A percentile compares a stretch with the other conserved stretches of the same genome.
Conservation (phyloP, 2,113 vertebrate species). For the Ptilorrhoa leucosticta region DNA sequence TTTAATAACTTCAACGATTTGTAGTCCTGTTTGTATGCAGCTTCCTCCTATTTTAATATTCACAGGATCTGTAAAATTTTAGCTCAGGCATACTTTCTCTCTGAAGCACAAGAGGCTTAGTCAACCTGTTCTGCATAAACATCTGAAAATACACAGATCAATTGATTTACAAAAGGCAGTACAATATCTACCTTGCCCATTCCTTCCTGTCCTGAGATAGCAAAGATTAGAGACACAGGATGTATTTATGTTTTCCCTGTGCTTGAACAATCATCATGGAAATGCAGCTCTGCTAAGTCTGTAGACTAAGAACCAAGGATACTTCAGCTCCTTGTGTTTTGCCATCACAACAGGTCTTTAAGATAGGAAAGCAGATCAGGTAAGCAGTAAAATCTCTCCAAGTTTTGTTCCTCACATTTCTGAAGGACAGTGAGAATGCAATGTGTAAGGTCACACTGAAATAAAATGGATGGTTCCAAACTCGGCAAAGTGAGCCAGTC, state of each 20-base stretch:
- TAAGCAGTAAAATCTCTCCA: background rate
- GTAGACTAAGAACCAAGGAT: background rate
- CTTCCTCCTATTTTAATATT: slow-evolving; percentile 29
- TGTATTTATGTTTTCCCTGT: background rate
- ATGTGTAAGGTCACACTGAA: background rate
- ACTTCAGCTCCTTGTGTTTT: background rate
- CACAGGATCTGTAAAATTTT: background rate
- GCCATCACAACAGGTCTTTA: background rate
- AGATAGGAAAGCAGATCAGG: background rate
- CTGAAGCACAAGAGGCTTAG: slow-evolving; percentile 21
- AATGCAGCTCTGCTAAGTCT: background rate
- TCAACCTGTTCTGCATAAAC: slow-evolving; percentile 6
- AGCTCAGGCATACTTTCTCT: background rate
- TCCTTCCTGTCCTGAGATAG: slow-evolving; percentile 22
- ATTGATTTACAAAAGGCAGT: background rate
- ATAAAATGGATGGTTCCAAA: background rate
- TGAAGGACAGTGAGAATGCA: background rate
- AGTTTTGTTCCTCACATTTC: background rate
- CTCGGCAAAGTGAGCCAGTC: background rate
- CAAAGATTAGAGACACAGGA: background rate
- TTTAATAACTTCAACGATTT: background rate
- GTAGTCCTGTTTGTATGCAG: background rate
- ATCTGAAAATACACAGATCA: background rate
- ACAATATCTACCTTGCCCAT: background rate
- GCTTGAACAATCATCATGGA: background rate